Base-by-base conservation (phyloP, 2,888 invertebrate species). In the Drosophila melanocephala region DNA sequence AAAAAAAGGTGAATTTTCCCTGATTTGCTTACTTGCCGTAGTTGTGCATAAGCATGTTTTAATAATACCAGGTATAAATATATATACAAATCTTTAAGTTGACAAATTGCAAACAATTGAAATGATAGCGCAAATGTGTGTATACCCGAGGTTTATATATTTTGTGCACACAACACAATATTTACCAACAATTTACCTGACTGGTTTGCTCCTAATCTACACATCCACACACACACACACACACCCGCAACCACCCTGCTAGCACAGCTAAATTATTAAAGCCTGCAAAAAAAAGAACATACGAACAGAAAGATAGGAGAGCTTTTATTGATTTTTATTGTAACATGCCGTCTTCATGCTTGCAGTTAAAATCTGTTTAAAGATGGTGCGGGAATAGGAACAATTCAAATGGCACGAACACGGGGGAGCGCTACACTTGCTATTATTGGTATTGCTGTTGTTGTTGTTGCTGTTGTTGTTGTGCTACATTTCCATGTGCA, bases 321-420 rank as follows among this genome's bases (percentile, higher is more conserved):
- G 85, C 85, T 86, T 84, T 73, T 78, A 89, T 89, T 76, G 90
- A 87, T 86, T 86, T 87, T 69, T 71, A 64, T 55, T 62, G 47
- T 66, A 59, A 67, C 50, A 44, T 65, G 42, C 44, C 65, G 72
- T 26, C 35, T 9, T 53, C 51, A 57, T 71, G 74, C 50, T 75
- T 70, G 74, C 68, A 66, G 71, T 68, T 73, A n/a, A 64, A 84
- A 87, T 72, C 74, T 63, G 72, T 63, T 74, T 61, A 33, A 72
- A 67, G 63, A 72, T 42, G 53, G 59, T 50, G 19, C 37, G 55
- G 39, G 65, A 56, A 56, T 33, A 50, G 52, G 26, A 33, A 58
- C 35, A 55, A 47, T 61, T 32, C 42, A 59, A 60, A 62, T 56
- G 66, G 65, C 44, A 58, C 33, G 30, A 57, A n/a, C n/a, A n/a